Percentiles rank a stretch among this genome's conserved stretches.
Evolutionary conservation across 2,888 invertebrate species (phyloP).

Genomic region (Megastigmus dorsalis): DNA sequence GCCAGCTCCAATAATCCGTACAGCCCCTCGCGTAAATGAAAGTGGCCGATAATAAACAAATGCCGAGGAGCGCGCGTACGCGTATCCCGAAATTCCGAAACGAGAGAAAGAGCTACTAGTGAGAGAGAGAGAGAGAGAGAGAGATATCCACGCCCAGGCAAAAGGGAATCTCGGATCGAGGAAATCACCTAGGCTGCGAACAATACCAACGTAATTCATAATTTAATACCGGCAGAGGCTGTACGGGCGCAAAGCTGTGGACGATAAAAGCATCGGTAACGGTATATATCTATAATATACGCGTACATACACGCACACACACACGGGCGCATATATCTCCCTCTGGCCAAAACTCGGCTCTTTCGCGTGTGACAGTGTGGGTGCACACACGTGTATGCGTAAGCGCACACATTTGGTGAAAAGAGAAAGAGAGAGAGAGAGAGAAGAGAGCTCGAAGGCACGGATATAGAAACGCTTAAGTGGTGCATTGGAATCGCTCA

Average conservation of each 20-base stretch:
- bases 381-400: neutral
- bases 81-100: constrained; percentile 12
- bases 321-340: constrained; percentile 38
- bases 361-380: neutral
- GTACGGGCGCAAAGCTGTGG: constrained; percentile 58
- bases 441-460: constrained; percentile 66
- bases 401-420: neutral
- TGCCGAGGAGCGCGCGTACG: neutral
- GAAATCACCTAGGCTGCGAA: constrained; percentile 49
- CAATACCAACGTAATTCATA: constrained; percentile 63
- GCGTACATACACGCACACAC: constrained; percentile 33
- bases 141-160: neutral
- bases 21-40: neutral
- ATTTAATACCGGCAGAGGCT: constrained; percentile 60
- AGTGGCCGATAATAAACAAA: neutral
- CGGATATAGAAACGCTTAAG: constrained; percentile 73
- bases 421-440: too few species aligned
- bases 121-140: neutral
- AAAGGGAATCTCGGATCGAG: constrained; percentile 41
- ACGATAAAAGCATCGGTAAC: constrained; percentile 62
- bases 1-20: too few species aligned
- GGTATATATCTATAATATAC: too few species aligned
- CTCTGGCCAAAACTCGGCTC: too few species aligned
- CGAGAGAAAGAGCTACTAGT: neutral
- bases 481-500: constrained; percentile 73